Conservation (phyloP, 2,113 vertebrate species). For the Turnix velox region DNA sequence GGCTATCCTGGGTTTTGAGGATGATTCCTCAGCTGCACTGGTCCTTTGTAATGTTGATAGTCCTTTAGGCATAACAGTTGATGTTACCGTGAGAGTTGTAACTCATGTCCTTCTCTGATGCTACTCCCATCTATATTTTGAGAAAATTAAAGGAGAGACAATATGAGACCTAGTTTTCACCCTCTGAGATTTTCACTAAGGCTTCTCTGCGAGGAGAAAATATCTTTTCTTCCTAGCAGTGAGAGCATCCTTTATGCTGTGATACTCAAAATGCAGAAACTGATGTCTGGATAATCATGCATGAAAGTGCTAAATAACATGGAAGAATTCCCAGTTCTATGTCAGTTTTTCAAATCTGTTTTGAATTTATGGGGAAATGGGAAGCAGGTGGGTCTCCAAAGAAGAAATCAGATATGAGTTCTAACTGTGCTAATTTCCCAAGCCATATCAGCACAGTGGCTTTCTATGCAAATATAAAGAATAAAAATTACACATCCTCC, state of each 20-base stretch:
- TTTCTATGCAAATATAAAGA: background rate
- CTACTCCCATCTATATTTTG: background rate
- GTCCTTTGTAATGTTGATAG: background rate
- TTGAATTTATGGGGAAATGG: background rate
- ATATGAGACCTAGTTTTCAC: background rate
- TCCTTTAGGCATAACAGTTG: background rate
- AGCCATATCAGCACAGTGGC: accelerated
- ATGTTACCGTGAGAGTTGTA: background rate
- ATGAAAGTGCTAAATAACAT: background rate
- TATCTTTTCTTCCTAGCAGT: background rate
- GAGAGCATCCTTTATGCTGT: background rate
- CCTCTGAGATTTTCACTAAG: background rate
- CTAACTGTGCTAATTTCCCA: background rate
- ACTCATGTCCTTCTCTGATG: background rate
- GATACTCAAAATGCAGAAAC: background rate
- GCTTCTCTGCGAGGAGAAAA: background rate
- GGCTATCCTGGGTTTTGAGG: background rate
- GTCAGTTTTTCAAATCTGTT: background rate
- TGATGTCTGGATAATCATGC: background rate
- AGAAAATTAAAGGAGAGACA: background rate
- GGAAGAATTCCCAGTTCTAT: background rate
- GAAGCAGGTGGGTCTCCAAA: background rate
- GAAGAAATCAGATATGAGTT: background rate
- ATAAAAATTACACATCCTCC: accelerated
- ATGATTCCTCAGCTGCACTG: background rate